A percentile compares a stretch with the other conserved stretches of the same genome.
Conservation (phyloP, 2,113 vertebrate species). For the Clarias gariepinus region DNA sequence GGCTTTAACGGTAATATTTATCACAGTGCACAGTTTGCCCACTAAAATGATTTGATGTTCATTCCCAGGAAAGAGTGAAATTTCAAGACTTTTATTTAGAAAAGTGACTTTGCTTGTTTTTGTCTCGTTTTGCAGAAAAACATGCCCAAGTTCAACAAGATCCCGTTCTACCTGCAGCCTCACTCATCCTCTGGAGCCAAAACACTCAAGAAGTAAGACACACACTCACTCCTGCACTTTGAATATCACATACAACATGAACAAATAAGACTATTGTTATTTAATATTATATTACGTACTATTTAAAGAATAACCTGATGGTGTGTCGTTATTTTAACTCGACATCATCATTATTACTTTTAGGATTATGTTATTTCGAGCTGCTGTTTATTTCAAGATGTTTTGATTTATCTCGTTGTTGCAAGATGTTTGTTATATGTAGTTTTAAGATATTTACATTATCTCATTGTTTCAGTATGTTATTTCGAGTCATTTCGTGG, state of each 20-base stretch:
- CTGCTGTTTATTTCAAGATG: neutral
- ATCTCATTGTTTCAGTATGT: neutral
- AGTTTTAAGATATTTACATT: too few relatives aligned
- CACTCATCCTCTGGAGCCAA: constrained; percentile 98
- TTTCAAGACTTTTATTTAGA: neutral
- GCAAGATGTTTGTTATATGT: neutral
- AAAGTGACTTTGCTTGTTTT: constrained; percentile 42
- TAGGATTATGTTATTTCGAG: neutral
- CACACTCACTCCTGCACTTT: neutral
- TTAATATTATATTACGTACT: neutral
- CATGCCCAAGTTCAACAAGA: constrained; percentile 99
- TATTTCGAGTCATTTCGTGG: neutral
- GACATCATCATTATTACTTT: too few relatives aligned
- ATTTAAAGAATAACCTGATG: neutral
- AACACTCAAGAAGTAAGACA: constrained; percentile 93
- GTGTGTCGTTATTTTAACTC: neutral
- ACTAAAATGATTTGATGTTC: too few relatives aligned
- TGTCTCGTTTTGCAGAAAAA: constrained; percentile 83
- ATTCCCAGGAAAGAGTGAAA: neutral
- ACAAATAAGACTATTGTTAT: neutral
- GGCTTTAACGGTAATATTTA: neutral
- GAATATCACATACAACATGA: too few relatives aligned
- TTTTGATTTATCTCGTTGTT: neutral
- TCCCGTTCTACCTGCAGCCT: constrained; percentile 99
- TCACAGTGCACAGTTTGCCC: neutral